A percentile compares a stretch with the other conserved stretches of the same genome.
Conservation (phyloP, 2,888 invertebrate species). For the Lasioglossum pauxillum region DNA sequence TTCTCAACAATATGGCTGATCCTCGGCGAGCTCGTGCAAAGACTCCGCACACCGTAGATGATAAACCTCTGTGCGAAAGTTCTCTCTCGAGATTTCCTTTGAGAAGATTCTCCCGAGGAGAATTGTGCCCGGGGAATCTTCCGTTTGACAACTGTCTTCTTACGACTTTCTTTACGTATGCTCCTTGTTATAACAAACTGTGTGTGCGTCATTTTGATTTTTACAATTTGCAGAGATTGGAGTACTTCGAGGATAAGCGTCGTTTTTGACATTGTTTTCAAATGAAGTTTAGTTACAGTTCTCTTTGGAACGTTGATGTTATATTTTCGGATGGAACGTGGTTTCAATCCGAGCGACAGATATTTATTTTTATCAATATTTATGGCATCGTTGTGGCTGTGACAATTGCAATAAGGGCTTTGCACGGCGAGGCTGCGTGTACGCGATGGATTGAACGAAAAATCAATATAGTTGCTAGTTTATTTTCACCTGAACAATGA, state of each 20-base stretch:
- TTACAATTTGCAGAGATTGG: background rate
- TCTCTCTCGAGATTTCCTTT: background rate
- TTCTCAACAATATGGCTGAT: background rate
- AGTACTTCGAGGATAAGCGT: background rate
- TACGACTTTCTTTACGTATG: background rate
- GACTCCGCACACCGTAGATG: background rate
- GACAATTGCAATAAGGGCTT: background rate
- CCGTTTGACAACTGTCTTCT: background rate
- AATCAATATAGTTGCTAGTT: background rate
- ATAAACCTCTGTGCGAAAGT: conserved; percentile 2
- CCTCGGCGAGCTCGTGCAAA: background rate
- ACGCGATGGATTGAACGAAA: background rate
- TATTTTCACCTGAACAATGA: background rate
- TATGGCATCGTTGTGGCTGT: background rate
- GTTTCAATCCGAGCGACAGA: background rate
- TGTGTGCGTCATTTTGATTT: background rate
- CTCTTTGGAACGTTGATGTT: background rate
- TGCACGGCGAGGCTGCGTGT: background rate
- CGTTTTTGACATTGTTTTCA: background rate
- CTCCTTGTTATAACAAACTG: background rate
- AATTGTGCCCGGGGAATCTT: background rate
- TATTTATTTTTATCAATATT: background rate
- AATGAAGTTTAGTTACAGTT: background rate
- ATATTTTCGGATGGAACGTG: background rate
- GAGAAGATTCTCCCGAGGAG: background rate